Evolutionary conservation across 1,140 invertebrate genomes (phyloP).

Genomic region (Plodia interpunctella): DNA sequence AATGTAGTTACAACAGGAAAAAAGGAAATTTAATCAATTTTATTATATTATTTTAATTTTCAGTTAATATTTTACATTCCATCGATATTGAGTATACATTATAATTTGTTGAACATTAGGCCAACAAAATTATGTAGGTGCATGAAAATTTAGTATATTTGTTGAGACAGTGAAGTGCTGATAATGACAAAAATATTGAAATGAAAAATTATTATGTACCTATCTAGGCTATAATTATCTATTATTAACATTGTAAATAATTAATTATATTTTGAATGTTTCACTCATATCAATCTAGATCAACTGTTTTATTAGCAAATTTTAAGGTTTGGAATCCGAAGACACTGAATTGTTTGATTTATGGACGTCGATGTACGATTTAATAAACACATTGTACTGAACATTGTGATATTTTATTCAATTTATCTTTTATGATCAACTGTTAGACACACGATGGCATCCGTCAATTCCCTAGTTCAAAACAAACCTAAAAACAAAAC

Average conservation of each 20-base stretch:
- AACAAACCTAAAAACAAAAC: too few species aligned
- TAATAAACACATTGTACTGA: slow-evolving; percentile 68
- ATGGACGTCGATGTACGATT: slow-evolving; percentile 65
- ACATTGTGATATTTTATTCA: slow-evolving; percentile 26
- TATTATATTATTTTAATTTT: too few species aligned
- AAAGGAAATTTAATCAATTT: too few species aligned
- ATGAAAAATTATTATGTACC: slow-evolving; percentile 32
- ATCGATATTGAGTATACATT: neutral
- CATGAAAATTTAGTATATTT: slow-evolving; percentile 38
- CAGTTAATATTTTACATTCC: neutral
- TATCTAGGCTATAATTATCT: slow-evolving; percentile 47
- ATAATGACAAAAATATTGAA: slow-evolving; percentile 30
- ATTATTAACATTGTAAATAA: slow-evolving; percentile 60
- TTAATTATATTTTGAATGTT: slow-evolving; percentile 69
- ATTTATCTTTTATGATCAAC: neutral
- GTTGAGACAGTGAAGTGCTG: slow-evolving; percentile 36
- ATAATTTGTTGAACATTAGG: slow-evolving; percentile 27
- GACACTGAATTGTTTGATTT: slow-evolving; percentile 62
- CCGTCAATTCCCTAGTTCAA: too few species aligned
- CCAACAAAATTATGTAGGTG: slow-evolving; percentile 37
- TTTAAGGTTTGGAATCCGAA: slow-evolving; percentile 58
- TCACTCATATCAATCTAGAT: slow-evolving; percentile 71
- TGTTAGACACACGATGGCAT: too few species aligned
- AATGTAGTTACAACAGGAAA: too few species aligned
- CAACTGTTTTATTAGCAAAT: slow-evolving; percentile 66